Conservation (phyloP, 1,140 invertebrate genomes). For the Nylanderia fulva region DNA sequence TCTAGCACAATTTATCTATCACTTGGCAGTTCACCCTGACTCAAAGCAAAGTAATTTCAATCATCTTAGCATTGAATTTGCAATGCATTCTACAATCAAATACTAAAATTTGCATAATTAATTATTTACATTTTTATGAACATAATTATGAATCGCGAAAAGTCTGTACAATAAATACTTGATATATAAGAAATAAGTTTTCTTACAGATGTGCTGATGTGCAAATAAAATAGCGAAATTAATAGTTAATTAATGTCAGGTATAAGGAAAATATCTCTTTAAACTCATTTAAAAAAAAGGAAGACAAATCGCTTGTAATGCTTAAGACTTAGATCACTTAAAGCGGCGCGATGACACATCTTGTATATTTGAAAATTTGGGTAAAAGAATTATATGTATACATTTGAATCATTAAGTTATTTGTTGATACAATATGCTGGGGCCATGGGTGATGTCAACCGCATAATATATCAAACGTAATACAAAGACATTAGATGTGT, state of each 20-base stretch:
- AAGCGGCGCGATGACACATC: conserved; percentile 68
- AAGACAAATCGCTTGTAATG: conserved; percentile 61
- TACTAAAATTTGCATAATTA: neutral
- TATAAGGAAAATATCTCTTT: conserved; percentile 25
- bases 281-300: conserved; percentile 20
- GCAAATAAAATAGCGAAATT: conserved; percentile 46
- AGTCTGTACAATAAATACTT: conserved; percentile 26
- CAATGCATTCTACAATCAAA: neutral
- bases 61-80: neutral
- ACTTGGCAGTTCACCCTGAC: conserved; percentile 46
- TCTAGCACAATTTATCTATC: conserved; percentile 49
- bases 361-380: conserved; percentile 56
- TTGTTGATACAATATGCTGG: conserved; percentile 68
- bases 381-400: conserved; percentile 53
- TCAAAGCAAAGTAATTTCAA: conserved; percentile 47
- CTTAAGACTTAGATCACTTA: conserved; percentile 66
- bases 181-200: conserved; percentile 26
- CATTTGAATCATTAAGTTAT: conserved; percentile 62
- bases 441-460: conserved; percentile 72
- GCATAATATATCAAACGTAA: conserved; percentile 71
- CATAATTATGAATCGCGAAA: conserved; percentile 3
- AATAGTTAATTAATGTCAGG: conserved; percentile 20
- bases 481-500: conserved; percentile 58
- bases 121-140: conserved; percentile 24
- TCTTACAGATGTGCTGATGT: conserved; percentile 31